These are phyloP conservation scores for Zeuzera pyrina DNA, from an alignment of 2,888 invertebrate genomes.

Conservation along the genomic window DNA sequence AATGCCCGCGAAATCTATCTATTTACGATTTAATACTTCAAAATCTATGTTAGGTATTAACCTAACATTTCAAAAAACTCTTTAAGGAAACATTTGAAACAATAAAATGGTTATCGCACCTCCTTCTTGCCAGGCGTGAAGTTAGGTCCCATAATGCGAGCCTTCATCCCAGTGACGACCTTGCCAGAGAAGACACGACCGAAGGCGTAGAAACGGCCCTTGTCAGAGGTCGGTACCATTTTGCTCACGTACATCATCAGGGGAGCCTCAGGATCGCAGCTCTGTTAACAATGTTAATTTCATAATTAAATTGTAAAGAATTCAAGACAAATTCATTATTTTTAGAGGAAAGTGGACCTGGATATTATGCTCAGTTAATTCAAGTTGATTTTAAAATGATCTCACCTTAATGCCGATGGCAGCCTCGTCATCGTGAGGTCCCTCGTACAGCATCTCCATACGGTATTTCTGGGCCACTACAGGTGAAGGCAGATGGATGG, in stretches of 20 bases:
- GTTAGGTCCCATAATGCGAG: constrained; percentile 99
- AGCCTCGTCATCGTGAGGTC: constrained; percentile 96
- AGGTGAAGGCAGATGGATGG: constrained; percentile 99
- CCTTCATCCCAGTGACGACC: constrained; percentile 91
- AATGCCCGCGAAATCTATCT: too few species aligned
- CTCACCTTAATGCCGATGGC: constrained; percentile 87
- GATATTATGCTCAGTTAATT: too few species aligned
- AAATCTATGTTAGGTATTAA: too few species aligned
- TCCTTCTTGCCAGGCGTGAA: constrained; percentile 98
- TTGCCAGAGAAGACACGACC: constrained; percentile 99
- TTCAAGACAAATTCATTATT: too few species aligned
- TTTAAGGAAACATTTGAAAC: too few species aligned
- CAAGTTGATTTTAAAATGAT: too few species aligned
- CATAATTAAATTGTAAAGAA: too few species aligned
- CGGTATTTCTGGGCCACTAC: constrained; percentile 99
- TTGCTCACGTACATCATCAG: constrained; percentile 99
- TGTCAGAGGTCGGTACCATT: constrained; percentile 99
- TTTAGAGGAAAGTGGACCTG: too few species aligned
- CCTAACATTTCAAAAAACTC: too few species aligned
- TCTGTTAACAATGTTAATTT: too few species aligned
- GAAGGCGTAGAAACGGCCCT: constrained; percentile 99
- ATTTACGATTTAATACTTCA: too few species aligned
- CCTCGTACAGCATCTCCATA: constrained; percentile 99
- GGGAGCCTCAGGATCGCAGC: constrained; percentile 96
- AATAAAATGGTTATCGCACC: too few species aligned